Base-by-base conservation (phyloP, 2,888 invertebrate genomes). In the Campoletis raptor region DNA sequence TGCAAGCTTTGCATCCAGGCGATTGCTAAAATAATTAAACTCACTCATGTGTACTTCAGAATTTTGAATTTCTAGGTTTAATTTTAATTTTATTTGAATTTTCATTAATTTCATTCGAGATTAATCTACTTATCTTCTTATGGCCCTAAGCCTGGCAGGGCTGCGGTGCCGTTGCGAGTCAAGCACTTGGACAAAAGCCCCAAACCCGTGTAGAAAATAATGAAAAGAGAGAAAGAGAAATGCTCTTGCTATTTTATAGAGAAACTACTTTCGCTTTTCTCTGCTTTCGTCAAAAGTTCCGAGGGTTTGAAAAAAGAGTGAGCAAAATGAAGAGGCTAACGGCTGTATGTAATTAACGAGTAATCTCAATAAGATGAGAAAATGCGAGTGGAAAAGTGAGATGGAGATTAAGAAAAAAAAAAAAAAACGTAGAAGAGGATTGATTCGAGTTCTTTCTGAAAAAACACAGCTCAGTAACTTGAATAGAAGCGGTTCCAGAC, bases 321-420 rank as follows among this genome's bases (percentile, higher is more conserved):
- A 86, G 57, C 70, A 67, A 85, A 85, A 85, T 61, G 82, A 80
- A 81, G 66, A 73, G 48, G 61, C 74, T 81, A 67, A 76, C 70
- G 80, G 88, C 90, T 85, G 83, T 83, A 87, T 90, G 90, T 92
- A 92, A 92, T 92, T 92, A 92, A 92, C 92, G 90, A 91, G 90
- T 90, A 90, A 92, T 91, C 91, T 90, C 90, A 90, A 91, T 92
- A 90, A 92, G 90, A 92, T 81, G 89, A 89, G 82, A 88, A 88
- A 79, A 76, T 36, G 61, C 74, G 78, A 42, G 42, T n/a, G 15
- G 10, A 79, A 57, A 57, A 61, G 61, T 36, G 74, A 70, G 88
- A 81, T 9, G 18, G n/a, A 42, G 57, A 61, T 18, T n/a, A n/a
- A n/a, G n/a, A n/a, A n/a, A n/a, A n/a, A n/a, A n/a, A 64, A 45